phyloP scores from a whole-genome alignment of 2,888 invertebrate genomes.

The Argynnis bischoffii region DNA sequence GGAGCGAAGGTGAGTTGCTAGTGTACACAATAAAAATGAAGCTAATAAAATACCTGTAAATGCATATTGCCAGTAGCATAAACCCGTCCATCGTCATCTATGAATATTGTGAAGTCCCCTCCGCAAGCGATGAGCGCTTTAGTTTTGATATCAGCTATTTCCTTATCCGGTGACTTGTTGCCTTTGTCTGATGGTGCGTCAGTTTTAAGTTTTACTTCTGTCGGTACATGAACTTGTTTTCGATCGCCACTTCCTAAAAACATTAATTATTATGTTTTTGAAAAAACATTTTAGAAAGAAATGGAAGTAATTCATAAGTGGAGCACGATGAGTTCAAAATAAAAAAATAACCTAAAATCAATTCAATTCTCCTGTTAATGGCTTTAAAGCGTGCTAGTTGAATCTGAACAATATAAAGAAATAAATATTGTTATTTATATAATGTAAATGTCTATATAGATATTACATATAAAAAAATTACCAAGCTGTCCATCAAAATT shows the following conservation, averaged over 20 bases:
- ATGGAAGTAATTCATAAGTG: not conserved
- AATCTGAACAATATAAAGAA: too few species aligned
- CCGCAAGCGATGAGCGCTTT: slow-evolving; percentile 85
- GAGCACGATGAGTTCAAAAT: not conserved
- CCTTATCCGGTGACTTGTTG: slow-evolving; percentile 52
- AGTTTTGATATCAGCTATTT: slow-evolving; percentile 51
- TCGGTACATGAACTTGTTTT: slow-evolving; percentile 81
- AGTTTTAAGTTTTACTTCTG: slow-evolving; percentile 67
- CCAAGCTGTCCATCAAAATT: slow-evolving; percentile 96
- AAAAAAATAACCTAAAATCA: not conserved
- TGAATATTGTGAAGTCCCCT: slow-evolving; percentile 88
- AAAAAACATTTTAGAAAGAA: not conserved
- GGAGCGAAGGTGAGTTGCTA: too few species aligned
- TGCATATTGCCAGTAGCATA: slow-evolving; percentile 89
- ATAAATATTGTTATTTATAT: not conserved
- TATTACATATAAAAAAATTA: slow-evolving; percentile 41
- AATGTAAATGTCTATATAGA: not conserved
- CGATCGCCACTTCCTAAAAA: slow-evolving; percentile 83
- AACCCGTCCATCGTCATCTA: slow-evolving; percentile 85
- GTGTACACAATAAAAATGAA: too few species aligned
- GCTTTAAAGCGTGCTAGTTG: too few species aligned
- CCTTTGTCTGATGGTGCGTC: slow-evolving; percentile 49
- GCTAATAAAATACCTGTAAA: slow-evolving; percentile 50
- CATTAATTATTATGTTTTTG: not conserved
- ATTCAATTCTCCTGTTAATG: too few species aligned